Conservation (phyloP, 2,113 vertebrate genomes). For the Bos indicus region DNA sequence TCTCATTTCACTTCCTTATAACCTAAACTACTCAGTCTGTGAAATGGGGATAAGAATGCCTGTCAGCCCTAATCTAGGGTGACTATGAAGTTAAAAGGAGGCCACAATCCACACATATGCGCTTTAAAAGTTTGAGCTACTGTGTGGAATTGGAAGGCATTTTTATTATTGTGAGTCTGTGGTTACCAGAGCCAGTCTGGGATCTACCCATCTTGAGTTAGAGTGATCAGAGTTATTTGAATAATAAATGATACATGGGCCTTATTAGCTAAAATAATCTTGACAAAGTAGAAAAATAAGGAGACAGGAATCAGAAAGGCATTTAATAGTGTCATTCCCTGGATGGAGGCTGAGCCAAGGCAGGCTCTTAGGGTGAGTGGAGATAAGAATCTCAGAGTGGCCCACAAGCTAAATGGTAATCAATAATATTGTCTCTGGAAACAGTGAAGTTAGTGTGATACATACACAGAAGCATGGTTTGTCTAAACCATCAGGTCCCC, state of each 20-base stretch:
- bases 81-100: background rate
- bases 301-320: background rate
- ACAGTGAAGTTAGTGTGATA: background rate
- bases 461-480: background rate
- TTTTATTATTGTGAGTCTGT: background rate
- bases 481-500: background rate
- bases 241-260: slow-evolving; percentile 44
- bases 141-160: background rate
- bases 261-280: slow-evolving; percentile 24
- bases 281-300: background rate
- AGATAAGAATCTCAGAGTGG: slow-evolving; percentile 32
- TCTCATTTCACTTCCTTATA: background rate
- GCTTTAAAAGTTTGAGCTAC: background rate
- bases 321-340: background rate
- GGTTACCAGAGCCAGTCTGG: background rate
- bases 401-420: slow-evolving; percentile 47
- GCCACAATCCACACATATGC: too few species aligned
- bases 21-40: background rate
- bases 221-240: slow-evolving; percentile 18
- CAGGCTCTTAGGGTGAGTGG: background rate
- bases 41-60: background rate
- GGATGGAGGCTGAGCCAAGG: background rate
- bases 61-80: background rate
- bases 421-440: slow-evolving; percentile 42
- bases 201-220: background rate